Percentiles rank a stretch among this genome's conserved stretches.
phyloP scores from a whole-genome alignment of 2,113 vertebrate species.

The Thunnus maccoyii region DNA sequence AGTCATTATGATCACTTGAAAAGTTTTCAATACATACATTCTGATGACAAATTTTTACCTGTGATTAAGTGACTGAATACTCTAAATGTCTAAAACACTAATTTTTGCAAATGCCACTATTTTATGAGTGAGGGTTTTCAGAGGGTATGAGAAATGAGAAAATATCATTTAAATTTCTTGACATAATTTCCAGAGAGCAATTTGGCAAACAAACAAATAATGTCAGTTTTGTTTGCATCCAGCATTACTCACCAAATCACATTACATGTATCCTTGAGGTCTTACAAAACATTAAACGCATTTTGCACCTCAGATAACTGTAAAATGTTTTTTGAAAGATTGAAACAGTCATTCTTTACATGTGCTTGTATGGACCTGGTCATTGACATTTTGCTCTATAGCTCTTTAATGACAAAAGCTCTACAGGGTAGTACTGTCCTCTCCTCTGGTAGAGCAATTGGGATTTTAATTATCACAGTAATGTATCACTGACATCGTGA shows the following conservation, averaged over 20 bases:
- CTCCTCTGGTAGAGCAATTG: constrained; percentile 24
- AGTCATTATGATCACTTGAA: constrained; percentile 12
- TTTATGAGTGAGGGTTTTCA: neutral
- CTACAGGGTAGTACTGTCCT: constrained; percentile 1
- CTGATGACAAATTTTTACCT: constrained; percentile 2
- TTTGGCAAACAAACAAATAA: neutral
- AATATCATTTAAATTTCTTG: neutral
- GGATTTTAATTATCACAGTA: constrained; percentile 52
- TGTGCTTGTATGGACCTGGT: neutral
- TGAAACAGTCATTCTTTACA: neutral
- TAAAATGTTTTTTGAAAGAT: too few relatives aligned
- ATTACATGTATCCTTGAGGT: neutral
- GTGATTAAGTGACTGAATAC: neutral
- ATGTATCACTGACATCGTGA: constrained; percentile 51
- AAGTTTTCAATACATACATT: constrained; percentile 15
- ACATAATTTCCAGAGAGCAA: neutral
- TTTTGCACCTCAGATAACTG: neutral
- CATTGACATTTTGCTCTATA: neutral
- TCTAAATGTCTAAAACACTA: neutral
- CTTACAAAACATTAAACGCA: neutral
- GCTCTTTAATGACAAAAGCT: neutral
- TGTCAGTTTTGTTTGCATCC: neutral
- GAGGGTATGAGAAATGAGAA: neutral
- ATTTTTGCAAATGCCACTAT: neutral
- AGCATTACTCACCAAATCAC: neutral